phyloP scores from a whole-genome alignment of 2,888 invertebrate species.

The Chrysina gloriosa region DNA sequence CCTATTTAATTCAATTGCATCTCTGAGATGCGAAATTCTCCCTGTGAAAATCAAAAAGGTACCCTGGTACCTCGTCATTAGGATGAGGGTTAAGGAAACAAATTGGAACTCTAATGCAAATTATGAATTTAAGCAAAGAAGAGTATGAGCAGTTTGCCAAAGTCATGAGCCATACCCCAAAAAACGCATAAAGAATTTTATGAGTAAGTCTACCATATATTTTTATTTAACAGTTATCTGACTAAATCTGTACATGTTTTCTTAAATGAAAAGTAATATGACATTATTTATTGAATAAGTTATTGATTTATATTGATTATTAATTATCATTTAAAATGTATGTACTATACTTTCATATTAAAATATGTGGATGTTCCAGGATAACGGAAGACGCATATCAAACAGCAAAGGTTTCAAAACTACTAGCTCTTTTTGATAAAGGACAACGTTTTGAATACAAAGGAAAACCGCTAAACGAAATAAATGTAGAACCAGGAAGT shows the following conservation, averaged over 20 bases:
- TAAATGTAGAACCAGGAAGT: neutral
- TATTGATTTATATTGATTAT: neutral
- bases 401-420: neutral
- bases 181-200: slow-evolving; percentile 49
- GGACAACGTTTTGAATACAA: neutral
- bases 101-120: slow-evolving; percentile 52
- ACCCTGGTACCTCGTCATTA: too few relatives aligned
- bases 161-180: slow-evolving; percentile 49
- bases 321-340: neutral
- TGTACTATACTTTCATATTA: neutral
- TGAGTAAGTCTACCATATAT: slow-evolving; percentile 37
- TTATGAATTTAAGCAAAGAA: slow-evolving; percentile 47
- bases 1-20: too few relatives aligned
- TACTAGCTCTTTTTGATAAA: neutral
- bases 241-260: neutral
- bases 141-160: slow-evolving; percentile 44
- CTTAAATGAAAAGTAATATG: too few relatives aligned
- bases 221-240: neutral
- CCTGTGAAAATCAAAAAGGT: too few relatives aligned
- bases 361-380: neutral
- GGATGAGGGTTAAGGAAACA: too few relatives aligned
- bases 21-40: too few relatives aligned
- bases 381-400: neutral
- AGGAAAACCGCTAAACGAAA: neutral
- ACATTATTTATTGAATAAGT: neutral